Conservation (phyloP, 2,888 invertebrate genomes). For the Tupiocoris notatus region DNA sequence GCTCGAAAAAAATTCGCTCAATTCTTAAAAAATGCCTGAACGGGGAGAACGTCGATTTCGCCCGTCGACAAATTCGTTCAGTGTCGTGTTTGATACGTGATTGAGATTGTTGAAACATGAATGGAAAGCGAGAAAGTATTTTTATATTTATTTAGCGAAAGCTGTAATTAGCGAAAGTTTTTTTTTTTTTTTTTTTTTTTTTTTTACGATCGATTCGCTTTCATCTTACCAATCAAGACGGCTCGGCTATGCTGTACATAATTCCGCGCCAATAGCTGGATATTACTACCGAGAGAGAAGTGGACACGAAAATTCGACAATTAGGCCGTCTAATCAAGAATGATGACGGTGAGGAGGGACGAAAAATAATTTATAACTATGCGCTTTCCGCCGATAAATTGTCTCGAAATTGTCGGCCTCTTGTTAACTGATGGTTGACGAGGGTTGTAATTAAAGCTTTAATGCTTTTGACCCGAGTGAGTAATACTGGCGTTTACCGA, state of each 20-base stretch:
- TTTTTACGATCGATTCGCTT: not conserved
- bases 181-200: too few species aligned
- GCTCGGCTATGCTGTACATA: not conserved
- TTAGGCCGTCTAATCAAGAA: slow-evolving; percentile 17
- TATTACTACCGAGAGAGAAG: not conserved
- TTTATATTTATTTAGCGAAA: too few species aligned
- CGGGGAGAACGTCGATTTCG: too few species aligned
- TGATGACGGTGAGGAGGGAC: slow-evolving; percentile 3
- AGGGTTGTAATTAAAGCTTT: slow-evolving; percentile 32
- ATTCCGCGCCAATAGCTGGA: not conserved
- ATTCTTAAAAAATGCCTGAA: too few species aligned
- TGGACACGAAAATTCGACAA: slow-evolving; percentile 18
- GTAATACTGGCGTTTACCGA: slow-evolving; percentile 8
- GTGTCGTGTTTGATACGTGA: too few species aligned
- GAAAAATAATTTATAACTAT: slow-evolving; percentile 26
- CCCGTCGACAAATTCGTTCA: too few species aligned
- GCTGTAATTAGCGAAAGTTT: too few species aligned
- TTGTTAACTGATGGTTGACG: slow-evolving; percentile 21
- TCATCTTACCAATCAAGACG: not conserved
- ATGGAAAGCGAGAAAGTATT: too few species aligned
- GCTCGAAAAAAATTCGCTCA: too few species aligned
- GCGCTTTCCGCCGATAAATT: slow-evolving; percentile 15
- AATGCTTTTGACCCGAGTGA: slow-evolving; percentile 28
- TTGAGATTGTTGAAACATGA: too few species aligned
- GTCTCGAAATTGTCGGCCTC: slow-evolving; percentile 7